Evolutionary conservation across 2,888 invertebrate species (phyloP).

Genomic region (Mesoligia furuncula): DNA sequence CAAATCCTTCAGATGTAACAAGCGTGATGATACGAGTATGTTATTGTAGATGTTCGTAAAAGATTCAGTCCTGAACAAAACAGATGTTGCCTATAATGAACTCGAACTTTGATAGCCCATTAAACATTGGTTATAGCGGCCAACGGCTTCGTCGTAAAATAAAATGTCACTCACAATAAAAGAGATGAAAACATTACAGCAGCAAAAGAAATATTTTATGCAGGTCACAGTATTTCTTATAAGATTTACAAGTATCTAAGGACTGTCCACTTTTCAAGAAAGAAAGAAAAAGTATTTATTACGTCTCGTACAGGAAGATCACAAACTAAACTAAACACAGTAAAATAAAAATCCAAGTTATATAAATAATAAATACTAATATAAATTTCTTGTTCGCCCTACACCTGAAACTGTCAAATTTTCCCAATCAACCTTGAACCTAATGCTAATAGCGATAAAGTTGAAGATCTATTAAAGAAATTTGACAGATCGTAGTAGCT

Average conservation of each 20-base stretch:
- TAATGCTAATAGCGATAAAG: too few species aligned
- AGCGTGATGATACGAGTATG: too few species aligned
- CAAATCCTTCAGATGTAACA: fast-evolving
- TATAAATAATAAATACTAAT: too few species aligned
- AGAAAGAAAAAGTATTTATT: too few species aligned
- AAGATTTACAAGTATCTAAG: background rate
- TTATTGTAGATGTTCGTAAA: background rate
- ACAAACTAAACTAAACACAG: too few species aligned
- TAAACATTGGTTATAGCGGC: constrained; percentile 14
- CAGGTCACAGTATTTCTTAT: background rate
- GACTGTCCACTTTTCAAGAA: background rate
- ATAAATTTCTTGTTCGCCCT: too few species aligned
- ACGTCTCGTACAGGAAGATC: too few species aligned
- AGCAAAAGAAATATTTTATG: constrained; percentile 5
- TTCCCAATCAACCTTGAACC: too few species aligned
- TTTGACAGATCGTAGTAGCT: too few species aligned
- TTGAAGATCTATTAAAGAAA: too few species aligned
- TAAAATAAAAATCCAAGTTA: too few species aligned
- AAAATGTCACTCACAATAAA: constrained; percentile 21
- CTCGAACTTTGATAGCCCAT: constrained; percentile 29
- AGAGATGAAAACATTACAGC: constrained; percentile 20
- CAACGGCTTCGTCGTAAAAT: constrained; percentile 26
- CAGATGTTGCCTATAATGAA: constrained; percentile 27
- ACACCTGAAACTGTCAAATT: too few species aligned
- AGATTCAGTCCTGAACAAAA: constrained; percentile 9